Base-by-base conservation (phyloP, 2,888 invertebrate genomes). In the Ceratothoa steindachneri region DNA sequence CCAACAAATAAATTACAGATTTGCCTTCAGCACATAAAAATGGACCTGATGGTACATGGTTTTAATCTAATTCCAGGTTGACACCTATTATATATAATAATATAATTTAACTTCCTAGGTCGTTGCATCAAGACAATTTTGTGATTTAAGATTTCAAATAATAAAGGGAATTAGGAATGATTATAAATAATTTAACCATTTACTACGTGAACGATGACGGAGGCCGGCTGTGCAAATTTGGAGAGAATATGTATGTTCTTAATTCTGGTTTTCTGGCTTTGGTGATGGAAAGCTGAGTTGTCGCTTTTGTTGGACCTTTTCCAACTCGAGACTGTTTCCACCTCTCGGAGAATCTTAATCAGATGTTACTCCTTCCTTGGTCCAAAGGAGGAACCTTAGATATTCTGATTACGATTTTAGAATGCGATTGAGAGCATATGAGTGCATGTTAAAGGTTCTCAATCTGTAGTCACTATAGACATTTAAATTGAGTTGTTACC, bases 211-310 rank as follows among this genome's bases (percentile, higher is more conserved):
- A 60, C 60, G 27, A 60, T 24, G 12, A 60, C 60, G 19, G 60
- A 60, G 27, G 60, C 60, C 12, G 60, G 60, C 24, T 60, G 60
- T 12, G 60, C 60, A 60, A 60, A 60, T 3, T 60, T 24, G 60
- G 60, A 3, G 60, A 60, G 24, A n/a, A 60, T 22, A 60, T 24
- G 27, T 60, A 60, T 2, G 22, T 60, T 24, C 60, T 24, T 1
- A 24, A 60, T n/a, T 60, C 60, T 1, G 60, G 12, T 60, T 60
- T 60, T 24, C 60, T 60, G 22, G 60, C 60, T 24, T 60, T 60
- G 12, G 60, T 60, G n/a, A 60, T 60, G 24, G 24, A 60, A 2
- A 60, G 24, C 60, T 60, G n/a, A 12, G 60, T 60, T 3, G 60
- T 60, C 1, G 60, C 60, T 7, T 60, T 60, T 24, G 60, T 60